phyloP scores from a whole-genome alignment of 2,797 vertebrate species.

The Odontamblyopus rebecca region DNA sequence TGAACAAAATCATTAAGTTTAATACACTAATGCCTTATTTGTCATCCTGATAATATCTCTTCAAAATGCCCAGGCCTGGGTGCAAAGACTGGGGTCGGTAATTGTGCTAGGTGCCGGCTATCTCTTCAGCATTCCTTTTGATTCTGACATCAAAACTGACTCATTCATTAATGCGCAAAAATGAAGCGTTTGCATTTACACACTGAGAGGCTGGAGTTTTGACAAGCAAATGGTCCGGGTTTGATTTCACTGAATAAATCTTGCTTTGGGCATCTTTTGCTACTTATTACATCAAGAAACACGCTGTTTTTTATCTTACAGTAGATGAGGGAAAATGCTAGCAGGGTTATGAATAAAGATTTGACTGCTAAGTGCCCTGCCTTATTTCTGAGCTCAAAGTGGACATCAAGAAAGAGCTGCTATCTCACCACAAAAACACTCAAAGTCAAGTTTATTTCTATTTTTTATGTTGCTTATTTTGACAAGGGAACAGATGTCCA shows the following conservation, averaged over 20 bases:
- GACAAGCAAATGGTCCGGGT: conserved; percentile 20
- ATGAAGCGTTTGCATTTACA: conserved; percentile 26
- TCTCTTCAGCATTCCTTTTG: conserved; percentile 28
- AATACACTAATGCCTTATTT: conserved; percentile 4
- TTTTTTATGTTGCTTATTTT: background rate
- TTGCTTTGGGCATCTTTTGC: conserved; percentile 9
- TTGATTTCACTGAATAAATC: conserved; percentile 27
- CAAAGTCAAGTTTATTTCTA: background rate
- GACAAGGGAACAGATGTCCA: background rate
- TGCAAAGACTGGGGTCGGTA: conserved; percentile 22
- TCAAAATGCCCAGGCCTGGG: conserved; percentile 9
- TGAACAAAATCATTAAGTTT: conserved; percentile 5
- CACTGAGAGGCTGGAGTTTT: conserved; percentile 25
- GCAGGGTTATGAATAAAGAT: conserved; percentile 36
- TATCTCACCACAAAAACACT: conserved; percentile 30
- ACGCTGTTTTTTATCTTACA: conserved; percentile 5
- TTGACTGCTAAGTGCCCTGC: conserved; percentile 18
- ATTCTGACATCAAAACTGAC: conserved; percentile 46
- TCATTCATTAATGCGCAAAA: conserved; percentile 43
- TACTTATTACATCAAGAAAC: conserved; percentile 15
- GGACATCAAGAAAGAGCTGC: conserved; percentile 46
- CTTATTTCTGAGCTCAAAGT: conserved; percentile 27
- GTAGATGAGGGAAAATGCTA: conserved; percentile 6
- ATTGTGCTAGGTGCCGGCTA: conserved; percentile 27
- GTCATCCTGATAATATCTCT: conserved; percentile 1